These are phyloP conservation scores for Mixornis gularis DNA, from an alignment of 2,113 vertebrate species.

Conservation along the genomic window DNA sequence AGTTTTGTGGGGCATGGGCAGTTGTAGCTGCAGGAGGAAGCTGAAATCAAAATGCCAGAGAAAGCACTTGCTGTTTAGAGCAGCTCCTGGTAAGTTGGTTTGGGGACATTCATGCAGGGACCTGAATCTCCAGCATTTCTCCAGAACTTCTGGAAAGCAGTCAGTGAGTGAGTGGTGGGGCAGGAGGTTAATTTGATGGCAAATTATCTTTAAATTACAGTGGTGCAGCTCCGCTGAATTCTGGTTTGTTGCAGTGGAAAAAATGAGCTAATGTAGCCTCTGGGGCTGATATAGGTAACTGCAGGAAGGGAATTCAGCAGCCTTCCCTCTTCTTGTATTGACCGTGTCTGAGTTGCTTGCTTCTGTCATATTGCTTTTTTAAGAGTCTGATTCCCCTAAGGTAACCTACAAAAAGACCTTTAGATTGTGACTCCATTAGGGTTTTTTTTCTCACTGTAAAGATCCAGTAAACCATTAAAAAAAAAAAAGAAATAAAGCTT, in stretches of 20 bases:
- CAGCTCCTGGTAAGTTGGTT: background rate
- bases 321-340: background rate
- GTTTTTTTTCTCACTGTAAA: background rate
- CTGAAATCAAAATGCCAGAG: background rate
- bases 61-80: background rate
- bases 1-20: background rate
- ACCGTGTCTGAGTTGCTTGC: background rate
- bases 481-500: background rate
- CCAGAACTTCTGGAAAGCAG: background rate
- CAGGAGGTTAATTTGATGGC: background rate
- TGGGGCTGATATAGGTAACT: background rate
- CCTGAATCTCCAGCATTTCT: rapidly evolving
- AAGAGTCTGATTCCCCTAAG: background rate
- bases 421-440: background rate
- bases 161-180: background rate
- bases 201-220: background rate
- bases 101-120: rapidly evolving
- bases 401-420: background rate
- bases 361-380: background rate
- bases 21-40: background rate
- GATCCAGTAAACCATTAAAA: background rate
- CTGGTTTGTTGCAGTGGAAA: background rate
- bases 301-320: background rate
- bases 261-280: background rate
- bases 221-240: background rate